Conservation (phyloP, 1,140 invertebrate species). For the Pantala flavescens region DNA sequence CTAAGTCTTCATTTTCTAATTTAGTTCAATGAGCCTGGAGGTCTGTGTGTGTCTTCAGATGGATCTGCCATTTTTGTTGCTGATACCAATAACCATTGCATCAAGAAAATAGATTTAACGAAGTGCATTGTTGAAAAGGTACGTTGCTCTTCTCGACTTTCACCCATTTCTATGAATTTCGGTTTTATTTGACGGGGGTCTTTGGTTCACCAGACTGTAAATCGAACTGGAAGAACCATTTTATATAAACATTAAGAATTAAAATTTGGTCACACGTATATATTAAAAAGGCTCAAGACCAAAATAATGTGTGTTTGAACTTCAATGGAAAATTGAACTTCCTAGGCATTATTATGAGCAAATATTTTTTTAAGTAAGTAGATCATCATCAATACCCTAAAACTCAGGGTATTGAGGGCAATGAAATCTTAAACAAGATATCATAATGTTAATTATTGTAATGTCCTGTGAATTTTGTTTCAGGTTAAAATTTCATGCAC, state of each 20-base stretch:
- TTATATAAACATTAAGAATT: too few species aligned
- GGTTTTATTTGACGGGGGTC: too few species aligned
- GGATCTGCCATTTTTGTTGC: constrained; percentile 59
- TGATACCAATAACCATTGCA: constrained; percentile 81
- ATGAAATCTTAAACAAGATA: neutral
- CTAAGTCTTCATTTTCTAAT: constrained; percentile 23
- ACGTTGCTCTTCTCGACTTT: constrained; percentile 21
- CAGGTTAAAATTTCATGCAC: neutral
- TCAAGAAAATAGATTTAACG: constrained; percentile 47
- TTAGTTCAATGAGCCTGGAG: constrained; percentile 73
- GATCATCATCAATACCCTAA: neutral
- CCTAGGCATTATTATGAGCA: neutral
- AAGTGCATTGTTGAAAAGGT: constrained; percentile 32
- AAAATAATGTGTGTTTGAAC: neutral
- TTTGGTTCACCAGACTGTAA: too few species aligned
- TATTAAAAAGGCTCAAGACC: too few species aligned
- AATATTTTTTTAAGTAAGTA: neutral
- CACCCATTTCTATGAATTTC: too few species aligned
- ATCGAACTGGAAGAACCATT: too few species aligned
- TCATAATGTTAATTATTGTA: neutral
- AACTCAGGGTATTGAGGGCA: neutral
- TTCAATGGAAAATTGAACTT: neutral
- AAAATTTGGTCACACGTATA: too few species aligned
- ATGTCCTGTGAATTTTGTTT: neutral
- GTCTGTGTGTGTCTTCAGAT: constrained; percentile 50